phyloP scores from a whole-genome alignment of 2,113 vertebrate genomes.

The Microtus ochrogaster region DNA sequence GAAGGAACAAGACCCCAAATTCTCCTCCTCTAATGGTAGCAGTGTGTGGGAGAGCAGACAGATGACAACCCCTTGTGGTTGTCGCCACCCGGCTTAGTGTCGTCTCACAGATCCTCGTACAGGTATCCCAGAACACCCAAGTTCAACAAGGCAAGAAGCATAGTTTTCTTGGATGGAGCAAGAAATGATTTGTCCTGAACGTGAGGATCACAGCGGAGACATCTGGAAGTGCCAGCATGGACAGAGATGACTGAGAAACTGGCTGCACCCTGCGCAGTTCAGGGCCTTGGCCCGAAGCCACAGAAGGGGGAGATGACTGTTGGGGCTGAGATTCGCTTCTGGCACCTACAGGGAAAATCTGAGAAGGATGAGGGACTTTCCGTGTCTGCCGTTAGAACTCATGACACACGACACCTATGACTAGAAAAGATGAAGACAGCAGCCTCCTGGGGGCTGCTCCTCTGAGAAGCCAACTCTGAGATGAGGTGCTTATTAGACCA shows the following conservation, averaged over 20 bases:
- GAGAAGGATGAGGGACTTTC: background rate
- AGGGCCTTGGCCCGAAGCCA: background rate
- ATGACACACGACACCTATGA: no score
- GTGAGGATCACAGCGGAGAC: background rate
- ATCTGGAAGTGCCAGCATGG: no score
- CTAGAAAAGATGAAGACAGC: background rate
- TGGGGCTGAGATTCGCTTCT: constrained; percentile 37
- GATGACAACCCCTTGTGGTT: background rate
- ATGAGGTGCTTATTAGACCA: background rate
- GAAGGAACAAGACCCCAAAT: background rate
- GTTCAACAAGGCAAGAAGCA: background rate
- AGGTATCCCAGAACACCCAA: background rate
- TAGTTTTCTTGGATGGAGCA: background rate
- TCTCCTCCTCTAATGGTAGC: background rate
- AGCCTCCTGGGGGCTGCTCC: no score
- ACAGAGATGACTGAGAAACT: background rate
- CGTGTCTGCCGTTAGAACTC: background rate
- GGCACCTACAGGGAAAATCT: constrained; percentile 51
- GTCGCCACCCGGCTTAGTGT: background rate
- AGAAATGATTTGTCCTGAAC: background rate
- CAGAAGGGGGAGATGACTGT: background rate
- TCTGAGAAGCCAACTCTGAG: background rate
- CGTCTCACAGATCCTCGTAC: background rate
- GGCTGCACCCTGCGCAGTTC: no score
- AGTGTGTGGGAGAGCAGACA: rapidly evolving